phyloP scores from a whole-genome alignment of 2,113 vertebrate species.

The Tyrannus savana region DNA sequence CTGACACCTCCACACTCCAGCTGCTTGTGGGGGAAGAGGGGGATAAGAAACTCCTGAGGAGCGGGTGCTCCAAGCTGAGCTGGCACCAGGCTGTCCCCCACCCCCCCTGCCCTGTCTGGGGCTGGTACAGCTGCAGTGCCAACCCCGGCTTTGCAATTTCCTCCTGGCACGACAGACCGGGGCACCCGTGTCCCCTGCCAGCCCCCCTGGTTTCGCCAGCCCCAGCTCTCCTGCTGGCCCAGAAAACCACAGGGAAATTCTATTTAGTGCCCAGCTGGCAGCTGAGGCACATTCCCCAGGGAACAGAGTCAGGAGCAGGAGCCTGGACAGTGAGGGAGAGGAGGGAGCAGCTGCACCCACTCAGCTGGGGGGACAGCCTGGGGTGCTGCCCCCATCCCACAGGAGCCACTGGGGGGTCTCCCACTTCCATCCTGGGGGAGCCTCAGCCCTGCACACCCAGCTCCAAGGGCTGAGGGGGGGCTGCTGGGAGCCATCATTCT shows the following conservation, averaged over 20 bases:
- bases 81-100: not conserved
- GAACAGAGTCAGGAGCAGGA: not conserved
- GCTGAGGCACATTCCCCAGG: not conserved
- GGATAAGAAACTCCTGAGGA: not conserved
- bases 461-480: not conserved
- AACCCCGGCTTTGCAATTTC: not conserved
- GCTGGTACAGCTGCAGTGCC: not conserved
- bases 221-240: not conserved
- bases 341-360: accelerated
- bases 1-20: not conserved
- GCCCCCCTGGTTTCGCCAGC: not conserved
- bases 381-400: accelerated
- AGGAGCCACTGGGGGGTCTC: accelerated
- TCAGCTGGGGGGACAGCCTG: not conserved
- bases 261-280: not conserved
- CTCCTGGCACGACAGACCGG: not conserved
- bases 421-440: not conserved
- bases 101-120: not conserved
- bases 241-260: not conserved
- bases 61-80: not conserved
- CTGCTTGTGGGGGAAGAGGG: not conserved
- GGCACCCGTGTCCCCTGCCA: not conserved
- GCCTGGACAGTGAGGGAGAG: accelerated
- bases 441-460: not conserved
- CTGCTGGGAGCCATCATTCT: not conserved